Conservation (phyloP, 2,888 invertebrate genomes). For the Drosophila pegasa region DNA sequence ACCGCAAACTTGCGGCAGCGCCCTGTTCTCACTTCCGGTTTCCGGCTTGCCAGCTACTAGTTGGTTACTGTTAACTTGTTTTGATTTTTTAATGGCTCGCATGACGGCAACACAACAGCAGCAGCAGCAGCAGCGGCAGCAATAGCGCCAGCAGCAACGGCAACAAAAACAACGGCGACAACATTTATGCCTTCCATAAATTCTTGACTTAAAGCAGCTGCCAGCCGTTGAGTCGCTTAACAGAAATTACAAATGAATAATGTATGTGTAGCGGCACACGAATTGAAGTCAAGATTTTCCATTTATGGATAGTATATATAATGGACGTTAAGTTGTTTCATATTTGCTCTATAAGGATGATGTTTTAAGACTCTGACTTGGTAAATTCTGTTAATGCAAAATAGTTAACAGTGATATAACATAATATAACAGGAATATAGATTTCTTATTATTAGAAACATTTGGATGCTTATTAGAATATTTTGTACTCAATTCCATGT, state of each 20-base stretch:
- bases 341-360: background rate
- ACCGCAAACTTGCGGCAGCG: constrained; percentile 76
- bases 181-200: constrained; percentile 54
- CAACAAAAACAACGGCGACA: constrained; percentile 41
- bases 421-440: no score
- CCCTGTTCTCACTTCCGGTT: constrained; percentile 77
- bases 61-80: constrained; percentile 76
- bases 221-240: constrained; percentile 11
- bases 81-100: constrained; percentile 80
- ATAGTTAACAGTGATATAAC: no score
- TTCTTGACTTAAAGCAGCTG: constrained; percentile 48
- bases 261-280: background rate
- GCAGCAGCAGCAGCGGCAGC: constrained; percentile 27
- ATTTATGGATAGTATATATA: background rate
- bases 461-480: no score
- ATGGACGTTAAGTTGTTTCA: background rate
- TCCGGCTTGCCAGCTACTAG: constrained; percentile 70
- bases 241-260: constrained; percentile 11
- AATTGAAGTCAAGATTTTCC: background rate
- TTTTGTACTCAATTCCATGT: no score
- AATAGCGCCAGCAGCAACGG: constrained; percentile 18
- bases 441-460: no score
- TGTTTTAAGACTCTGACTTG: no score
- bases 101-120: constrained; percentile 51
- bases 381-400: no score